Percentiles rank a stretch among this genome's conserved stretches.
Conservation (phyloP, 2,113 vertebrate genomes). For the Plotosus lineatus region DNA sequence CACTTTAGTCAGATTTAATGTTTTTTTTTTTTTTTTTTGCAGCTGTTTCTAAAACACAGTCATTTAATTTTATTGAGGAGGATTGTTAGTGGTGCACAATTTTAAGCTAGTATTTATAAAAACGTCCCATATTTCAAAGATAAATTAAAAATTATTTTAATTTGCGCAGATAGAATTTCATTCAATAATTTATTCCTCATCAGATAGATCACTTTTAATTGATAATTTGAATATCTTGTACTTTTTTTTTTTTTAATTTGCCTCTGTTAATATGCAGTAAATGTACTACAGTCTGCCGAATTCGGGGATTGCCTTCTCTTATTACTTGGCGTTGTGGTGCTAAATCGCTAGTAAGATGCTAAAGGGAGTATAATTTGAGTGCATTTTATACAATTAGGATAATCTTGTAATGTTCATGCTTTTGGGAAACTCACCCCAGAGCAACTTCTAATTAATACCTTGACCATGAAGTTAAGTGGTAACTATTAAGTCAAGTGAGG, state of each 20-base stretch:
- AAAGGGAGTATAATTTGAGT: background rate
- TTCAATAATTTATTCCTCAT: too few species aligned
- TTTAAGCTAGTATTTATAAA: background rate
- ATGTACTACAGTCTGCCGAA: background rate
- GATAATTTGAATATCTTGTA: too few species aligned
- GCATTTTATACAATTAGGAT: background rate
- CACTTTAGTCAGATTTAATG: conserved; percentile 47
- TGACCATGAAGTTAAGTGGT: conserved; percentile 57
- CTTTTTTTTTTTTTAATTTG: too few species aligned
- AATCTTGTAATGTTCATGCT: background rate
- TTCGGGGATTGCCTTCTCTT: background rate
- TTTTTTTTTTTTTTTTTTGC: too few species aligned
- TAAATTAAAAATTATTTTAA: too few species aligned
- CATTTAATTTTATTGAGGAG: conserved; percentile 7
- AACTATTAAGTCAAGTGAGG: conserved; percentile 69
- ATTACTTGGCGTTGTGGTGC: background rate
- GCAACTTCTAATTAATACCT: conserved; percentile 71
- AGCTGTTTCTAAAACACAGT: background rate
- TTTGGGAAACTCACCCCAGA: conserved; percentile 32
- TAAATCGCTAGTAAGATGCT: background rate
- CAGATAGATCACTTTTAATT: too few species aligned
- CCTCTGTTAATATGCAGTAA: background rate
- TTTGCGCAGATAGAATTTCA: too few species aligned
- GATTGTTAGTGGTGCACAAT: conserved; percentile 1
- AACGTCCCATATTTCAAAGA: too few species aligned